phyloP scores from a whole-genome alignment of 2,113 vertebrate species.

The Dolichotis patagonum region DNA sequence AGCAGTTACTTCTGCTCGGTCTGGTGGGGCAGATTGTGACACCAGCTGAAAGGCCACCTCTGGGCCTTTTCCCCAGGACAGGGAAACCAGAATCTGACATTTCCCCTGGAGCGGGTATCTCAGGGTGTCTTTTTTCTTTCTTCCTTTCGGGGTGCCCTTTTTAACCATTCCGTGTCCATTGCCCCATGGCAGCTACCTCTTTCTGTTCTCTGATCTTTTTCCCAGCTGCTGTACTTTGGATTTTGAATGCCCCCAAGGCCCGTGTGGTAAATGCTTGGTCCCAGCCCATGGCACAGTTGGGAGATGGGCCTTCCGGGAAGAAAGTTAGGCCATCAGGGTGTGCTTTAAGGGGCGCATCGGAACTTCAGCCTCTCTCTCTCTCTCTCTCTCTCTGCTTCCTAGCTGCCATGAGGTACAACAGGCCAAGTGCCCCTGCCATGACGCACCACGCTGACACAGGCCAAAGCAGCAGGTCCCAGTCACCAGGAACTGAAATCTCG shows the following conservation, averaged over 20 bases:
- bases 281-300: too few relatives aligned
- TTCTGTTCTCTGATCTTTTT: not conserved
- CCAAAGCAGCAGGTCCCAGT: not conserved
- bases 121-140: not conserved
- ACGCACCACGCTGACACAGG: not conserved
- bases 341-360: not conserved
- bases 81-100: not conserved
- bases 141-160: not conserved
- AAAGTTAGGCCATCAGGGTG: not conserved
- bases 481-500: not conserved
- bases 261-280: not conserved
- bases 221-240: not conserved
- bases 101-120: not conserved
- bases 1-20: not conserved
- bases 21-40: not conserved
- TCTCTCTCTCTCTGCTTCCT: not conserved
- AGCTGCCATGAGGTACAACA: not conserved
- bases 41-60: not conserved
- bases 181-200: accelerated
- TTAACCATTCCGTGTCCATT: not conserved
- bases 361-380: not conserved
- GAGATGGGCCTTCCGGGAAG: not conserved
- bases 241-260: not conserved
- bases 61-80: not conserved
- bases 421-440: not conserved